A percentile compares a stretch with the other conserved stretches of the same genome.
These are phyloP conservation scores for Paedocypris sp. DNA, from an alignment of 2,113 vertebrate species.

Conservation along the genomic window DNA sequence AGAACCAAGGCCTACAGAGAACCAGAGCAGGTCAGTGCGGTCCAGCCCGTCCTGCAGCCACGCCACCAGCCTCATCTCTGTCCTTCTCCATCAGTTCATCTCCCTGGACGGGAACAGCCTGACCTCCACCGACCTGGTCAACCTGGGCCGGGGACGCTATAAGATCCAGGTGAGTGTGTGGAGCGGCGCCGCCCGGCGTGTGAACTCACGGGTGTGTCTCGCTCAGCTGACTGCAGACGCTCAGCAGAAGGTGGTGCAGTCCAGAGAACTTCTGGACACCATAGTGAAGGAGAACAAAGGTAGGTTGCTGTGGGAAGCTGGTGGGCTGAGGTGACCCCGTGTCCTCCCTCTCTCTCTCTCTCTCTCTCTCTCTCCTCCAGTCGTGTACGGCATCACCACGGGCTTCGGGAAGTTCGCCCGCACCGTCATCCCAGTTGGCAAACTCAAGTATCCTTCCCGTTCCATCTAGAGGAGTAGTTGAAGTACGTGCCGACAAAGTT, in stretches of 20 bases:
- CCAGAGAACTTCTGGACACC: constrained; percentile 85
- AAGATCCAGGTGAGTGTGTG: constrained; percentile 84
- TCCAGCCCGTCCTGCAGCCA: background rate
- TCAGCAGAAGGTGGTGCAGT: constrained; percentile 73
- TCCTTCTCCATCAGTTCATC: constrained; percentile 67
- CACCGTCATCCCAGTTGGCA: constrained; percentile 83
- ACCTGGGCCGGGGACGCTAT: constrained; percentile 78
- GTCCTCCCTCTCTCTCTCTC: background rate
- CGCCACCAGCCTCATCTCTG: background rate
- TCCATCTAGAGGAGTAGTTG: too few relatives aligned
- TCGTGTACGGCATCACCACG: constrained; percentile 96
- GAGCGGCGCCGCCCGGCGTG: too few relatives aligned
- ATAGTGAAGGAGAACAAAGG: constrained; percentile 87
- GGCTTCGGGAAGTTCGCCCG: constrained; percentile 97
- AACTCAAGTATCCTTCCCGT: constrained; percentile 89
- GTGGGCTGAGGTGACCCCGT: too few relatives aligned
- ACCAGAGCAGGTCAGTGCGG: constrained; percentile 48
- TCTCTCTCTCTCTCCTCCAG: constrained; percentile 56
- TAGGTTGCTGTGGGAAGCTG: too few relatives aligned
- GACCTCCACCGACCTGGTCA: constrained; percentile 78
- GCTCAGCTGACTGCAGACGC: constrained; percentile 73
- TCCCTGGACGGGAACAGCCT: constrained; percentile 81
- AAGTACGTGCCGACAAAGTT: too few relatives aligned
- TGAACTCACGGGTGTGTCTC: background rate
- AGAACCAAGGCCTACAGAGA: constrained; percentile 62